Conservation (phyloP, 2,113 vertebrate genomes). For the Ardeotis arabs region DNA sequence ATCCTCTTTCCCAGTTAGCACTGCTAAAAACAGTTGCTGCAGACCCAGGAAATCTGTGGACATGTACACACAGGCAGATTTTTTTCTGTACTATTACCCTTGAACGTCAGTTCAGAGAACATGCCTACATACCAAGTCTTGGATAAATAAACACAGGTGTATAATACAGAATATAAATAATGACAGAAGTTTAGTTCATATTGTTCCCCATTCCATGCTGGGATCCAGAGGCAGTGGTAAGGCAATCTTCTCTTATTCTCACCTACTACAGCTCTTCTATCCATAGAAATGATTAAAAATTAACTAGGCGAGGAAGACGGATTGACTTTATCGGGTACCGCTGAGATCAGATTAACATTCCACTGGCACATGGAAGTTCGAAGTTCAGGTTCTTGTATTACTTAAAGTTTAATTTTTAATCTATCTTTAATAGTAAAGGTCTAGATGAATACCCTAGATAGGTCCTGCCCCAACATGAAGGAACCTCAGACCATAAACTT, state of each 20-base stretch:
- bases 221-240: not conserved
- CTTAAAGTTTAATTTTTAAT: slow-evolving; percentile 58
- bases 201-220: not conserved
- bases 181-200: not conserved
- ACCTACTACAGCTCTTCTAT: not conserved
- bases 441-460: not conserved
- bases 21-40: not conserved
- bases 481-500: not conserved
- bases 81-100: not conserved
- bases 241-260: not conserved
- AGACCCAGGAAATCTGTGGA: not conserved
- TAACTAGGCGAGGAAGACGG: slow-evolving; percentile 36
- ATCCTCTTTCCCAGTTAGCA: not conserved
- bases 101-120: not conserved
- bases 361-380: not conserved
- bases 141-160: not conserved
- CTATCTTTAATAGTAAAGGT: slow-evolving; percentile 28
- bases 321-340: slow-evolving; percentile 18
- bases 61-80: not conserved
- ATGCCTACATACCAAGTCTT: not conserved
- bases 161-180: not conserved
- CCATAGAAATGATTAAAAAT: slow-evolving; percentile 36
- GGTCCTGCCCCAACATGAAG: not conserved
- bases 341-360: slow-evolving; percentile 20
- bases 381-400: slow-evolving; percentile 30